Percentiles rank a stretch among this genome's conserved stretches.
phyloP scores from a whole-genome alignment of 2,888 invertebrate species.

The Caenorhabditis sinica region DNA sequence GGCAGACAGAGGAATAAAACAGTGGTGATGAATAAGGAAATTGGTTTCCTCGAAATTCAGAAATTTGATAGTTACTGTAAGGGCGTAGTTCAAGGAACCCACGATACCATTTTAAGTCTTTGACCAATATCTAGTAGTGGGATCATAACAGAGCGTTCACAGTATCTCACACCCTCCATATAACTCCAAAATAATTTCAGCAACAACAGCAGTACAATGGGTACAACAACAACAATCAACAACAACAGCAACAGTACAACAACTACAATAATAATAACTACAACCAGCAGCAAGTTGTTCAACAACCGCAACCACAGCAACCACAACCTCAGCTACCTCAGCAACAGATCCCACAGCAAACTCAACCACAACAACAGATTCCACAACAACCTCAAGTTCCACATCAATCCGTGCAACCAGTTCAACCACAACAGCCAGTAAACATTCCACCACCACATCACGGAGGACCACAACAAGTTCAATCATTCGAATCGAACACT shows the following conservation, averaged over 20 bases:
- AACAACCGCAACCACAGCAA: conserved; percentile 27
- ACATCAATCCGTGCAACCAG: conserved; percentile 26
- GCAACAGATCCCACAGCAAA: conserved; percentile 1
- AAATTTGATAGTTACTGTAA: too few species aligned
- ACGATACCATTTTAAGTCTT: too few species aligned
- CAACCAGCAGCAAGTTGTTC: conserved; percentile 29
- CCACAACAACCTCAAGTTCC: conserved; percentile 9
- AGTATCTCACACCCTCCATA: background rate
- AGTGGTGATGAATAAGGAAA: conserved; percentile 7
- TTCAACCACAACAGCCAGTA: conserved; percentile 36
- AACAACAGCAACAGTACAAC: conserved; percentile 22
- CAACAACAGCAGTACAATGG: conserved; percentile 50
- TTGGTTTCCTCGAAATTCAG: background rate
- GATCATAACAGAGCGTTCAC: too few species aligned
- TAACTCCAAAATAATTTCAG: conserved; percentile 7
- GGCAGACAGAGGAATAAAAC: background rate
- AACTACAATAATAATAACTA: conserved; percentile 26
- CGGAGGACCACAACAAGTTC: conserved; percentile 42
- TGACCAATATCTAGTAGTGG: too few species aligned
- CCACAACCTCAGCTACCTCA: background rate
- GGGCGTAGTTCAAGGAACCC: too few species aligned
- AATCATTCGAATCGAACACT: conserved; percentile 60
- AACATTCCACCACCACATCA: conserved; percentile 8
- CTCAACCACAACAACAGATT: conserved; percentile 13
- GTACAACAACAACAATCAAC: conserved; percentile 34